Base-by-base conservation (phyloP, 2,888 invertebrate genomes). In the Acleris holmiana region DNA sequence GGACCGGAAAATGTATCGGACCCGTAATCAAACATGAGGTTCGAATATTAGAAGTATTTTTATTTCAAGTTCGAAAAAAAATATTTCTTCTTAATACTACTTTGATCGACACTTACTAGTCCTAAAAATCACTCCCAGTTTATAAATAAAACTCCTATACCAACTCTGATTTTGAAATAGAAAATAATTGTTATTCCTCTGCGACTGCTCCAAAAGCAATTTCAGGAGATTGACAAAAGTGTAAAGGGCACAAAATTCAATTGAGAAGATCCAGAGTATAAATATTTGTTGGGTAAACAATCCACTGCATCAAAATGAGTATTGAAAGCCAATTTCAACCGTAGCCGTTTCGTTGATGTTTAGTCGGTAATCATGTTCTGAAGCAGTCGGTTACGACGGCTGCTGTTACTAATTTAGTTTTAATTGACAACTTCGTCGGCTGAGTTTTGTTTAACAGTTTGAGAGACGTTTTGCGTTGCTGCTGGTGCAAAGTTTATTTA, bases 281-380 rank as follows among this genome's bases (percentile, higher is more conserved):
- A 74, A 74, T 71, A 73, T 72, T 74, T 72, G 68, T 68, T 67
- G 61, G 29, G 61, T 57, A 68, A 71, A 71, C 69, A 71, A 66
- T 35, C 56, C 48, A 60, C 40, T 23, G 62, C 40, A 58, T 57
- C 67, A 68, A 70, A 71, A 70, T 69, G 71, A 71, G 68, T 69
- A 69, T 72, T 67, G 68, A 64, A 68, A 67, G 67, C 68, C 68
- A 69, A 71, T 70, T 71, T 57, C 57, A 63, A 58, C 56, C 48
- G 51, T 48, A 58, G 17, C 29, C 61, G 64, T 67, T 69, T 67
- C 67, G 66, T 41, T 61, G 59, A 25, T 62, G 66, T 69, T 70
- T 68, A 68, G 66, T 46, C 65, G 59, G 66, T 66, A 68, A 71
- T 69, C 68, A 64, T 62, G 23, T 61, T 59, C 61, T 55, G 47